Conservation (phyloP, 1,140 invertebrate genomes). For the Gonatopus flavifemur region DNA sequence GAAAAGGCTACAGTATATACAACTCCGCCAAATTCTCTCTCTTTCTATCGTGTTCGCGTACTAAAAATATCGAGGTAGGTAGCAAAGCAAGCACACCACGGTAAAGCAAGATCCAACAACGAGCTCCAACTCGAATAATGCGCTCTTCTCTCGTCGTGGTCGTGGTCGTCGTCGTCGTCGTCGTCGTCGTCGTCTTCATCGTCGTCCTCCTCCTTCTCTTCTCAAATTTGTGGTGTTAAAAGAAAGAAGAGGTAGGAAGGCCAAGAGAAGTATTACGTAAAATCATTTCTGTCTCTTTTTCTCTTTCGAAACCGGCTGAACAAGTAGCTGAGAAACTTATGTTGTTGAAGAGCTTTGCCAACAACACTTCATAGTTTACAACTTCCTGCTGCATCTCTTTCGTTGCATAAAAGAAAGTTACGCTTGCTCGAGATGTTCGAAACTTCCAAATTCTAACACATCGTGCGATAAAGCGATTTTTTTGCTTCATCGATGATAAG, state of each 20-base stretch:
- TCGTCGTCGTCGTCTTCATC: too few relatives aligned
- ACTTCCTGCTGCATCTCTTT: too few relatives aligned
- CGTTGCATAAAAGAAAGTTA: too few relatives aligned
- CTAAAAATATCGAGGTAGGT: conserved; percentile 50
- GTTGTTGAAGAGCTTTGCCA: too few relatives aligned
- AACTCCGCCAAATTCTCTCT: conserved; percentile 51
- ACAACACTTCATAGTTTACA: too few relatives aligned
- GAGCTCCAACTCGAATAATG: conserved; percentile 16
- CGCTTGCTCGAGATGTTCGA: too few relatives aligned
- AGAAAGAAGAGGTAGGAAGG: conserved; percentile 1
- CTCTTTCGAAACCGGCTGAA: conserved; percentile 14
- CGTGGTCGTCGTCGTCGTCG: background rate
- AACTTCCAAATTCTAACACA: too few relatives aligned
- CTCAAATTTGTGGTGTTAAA: too few relatives aligned
- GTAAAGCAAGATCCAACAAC: background rate
- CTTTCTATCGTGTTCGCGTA: too few relatives aligned
- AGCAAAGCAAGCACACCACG: too few relatives aligned
- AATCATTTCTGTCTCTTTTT: conserved; percentile 19
- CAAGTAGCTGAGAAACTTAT: too few relatives aligned
- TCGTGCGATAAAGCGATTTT: too few relatives aligned
- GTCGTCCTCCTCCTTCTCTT: conserved; percentile 10
- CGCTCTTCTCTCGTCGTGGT: background rate
- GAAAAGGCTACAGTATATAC: conserved; percentile 20
- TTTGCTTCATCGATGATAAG: conserved; percentile 3
- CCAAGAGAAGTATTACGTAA: conserved; percentile 35